Conservation (phyloP, 2,797 vertebrate genomes). For the Cossypha niveicapilla region DNA sequence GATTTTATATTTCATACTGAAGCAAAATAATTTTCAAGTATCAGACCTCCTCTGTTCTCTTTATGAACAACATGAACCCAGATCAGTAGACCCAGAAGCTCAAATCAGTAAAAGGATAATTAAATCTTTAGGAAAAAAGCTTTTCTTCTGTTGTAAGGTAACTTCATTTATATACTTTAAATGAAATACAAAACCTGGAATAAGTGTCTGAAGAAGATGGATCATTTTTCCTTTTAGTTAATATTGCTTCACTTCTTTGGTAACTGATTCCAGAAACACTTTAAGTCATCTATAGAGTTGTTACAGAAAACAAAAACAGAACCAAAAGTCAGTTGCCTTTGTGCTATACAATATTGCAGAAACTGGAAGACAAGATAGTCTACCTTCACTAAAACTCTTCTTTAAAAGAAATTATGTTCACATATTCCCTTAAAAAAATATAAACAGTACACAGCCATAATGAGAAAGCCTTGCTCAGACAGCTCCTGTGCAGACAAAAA, state of each 20-base stretch:
- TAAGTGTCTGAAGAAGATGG: slow-evolving; percentile 12
- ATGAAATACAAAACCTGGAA: slow-evolving; percentile 22
- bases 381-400: neutral
- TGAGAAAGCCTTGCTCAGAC: neutral
- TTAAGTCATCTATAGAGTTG: neutral
- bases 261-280: slow-evolving; percentile 49
- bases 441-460: neutral
- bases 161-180: neutral
- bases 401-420: neutral
- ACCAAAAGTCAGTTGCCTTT: neutral
- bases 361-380: neutral
- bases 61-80: neutral
- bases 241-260: neutral
- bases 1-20: neutral
- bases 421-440: neutral
- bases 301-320: slow-evolving; percentile 2
- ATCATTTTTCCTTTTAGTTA: slow-evolving; percentile 12
- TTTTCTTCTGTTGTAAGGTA: neutral
- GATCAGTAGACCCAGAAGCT: neutral
- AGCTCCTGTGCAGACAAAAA: neutral
- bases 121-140: neutral
- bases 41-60: neutral
- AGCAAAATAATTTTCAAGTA: neutral
- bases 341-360: neutral
- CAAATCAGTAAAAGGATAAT: neutral